Conservation (phyloP, 2,888 invertebrate species). For the Chironomus riparius region DNA sequence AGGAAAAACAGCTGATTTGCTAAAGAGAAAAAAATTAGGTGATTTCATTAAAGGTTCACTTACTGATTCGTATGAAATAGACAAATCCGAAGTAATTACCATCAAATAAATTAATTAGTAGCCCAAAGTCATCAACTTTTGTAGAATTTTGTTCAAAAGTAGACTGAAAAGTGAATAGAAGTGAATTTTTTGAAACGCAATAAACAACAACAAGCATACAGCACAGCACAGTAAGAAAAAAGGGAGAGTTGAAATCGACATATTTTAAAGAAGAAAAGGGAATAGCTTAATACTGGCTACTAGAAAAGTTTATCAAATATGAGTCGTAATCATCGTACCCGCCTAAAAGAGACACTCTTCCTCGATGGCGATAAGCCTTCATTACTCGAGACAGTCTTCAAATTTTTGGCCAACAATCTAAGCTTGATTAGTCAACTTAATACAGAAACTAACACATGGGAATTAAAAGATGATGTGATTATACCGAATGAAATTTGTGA, state of each 20-base stretch:
- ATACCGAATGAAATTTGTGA: conserved; percentile 65
- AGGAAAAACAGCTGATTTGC: not conserved
- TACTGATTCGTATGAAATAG: not conserved
- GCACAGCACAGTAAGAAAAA: not conserved
- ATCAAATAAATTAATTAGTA: not conserved
- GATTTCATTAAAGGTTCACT: not conserved
- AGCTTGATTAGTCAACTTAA: conserved; percentile 37
- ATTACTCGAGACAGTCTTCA: conserved; percentile 40
- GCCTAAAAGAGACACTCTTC: conserved; percentile 41
- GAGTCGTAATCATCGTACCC: conserved; percentile 33
- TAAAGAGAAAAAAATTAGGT: not conserved
- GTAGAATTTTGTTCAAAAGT: not conserved
- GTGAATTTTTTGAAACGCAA: conserved; percentile 14
- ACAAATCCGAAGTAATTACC: not conserved
- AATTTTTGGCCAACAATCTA: conserved; percentile 40
- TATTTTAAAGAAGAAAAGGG: not conserved
- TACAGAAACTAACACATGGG: conserved; percentile 35
- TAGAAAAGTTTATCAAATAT: not conserved
- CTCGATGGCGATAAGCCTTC: conserved; percentile 42
- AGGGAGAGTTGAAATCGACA: not conserved
- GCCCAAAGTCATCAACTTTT: not conserved
- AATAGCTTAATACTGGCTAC: not conserved
- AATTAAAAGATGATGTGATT: conserved; percentile 49
- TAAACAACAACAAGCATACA: not conserved
- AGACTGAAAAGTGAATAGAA: not conserved